These are phyloP conservation scores for Drosophila percnosoma DNA, from an alignment of 2,888 invertebrate species.

Conservation along the genomic window DNA sequence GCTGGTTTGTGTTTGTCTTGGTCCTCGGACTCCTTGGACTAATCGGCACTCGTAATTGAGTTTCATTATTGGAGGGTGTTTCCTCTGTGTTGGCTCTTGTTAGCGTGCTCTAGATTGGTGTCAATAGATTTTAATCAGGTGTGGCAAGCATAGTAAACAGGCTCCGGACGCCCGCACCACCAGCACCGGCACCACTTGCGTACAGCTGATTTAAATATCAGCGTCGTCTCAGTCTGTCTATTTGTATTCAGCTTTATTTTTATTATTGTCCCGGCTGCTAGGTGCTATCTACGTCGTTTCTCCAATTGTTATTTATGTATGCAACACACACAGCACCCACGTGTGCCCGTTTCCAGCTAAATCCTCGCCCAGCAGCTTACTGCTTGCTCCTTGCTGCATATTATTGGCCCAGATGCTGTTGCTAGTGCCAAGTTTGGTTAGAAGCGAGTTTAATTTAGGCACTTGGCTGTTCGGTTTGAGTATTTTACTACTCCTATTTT, in stretches of 20 bases:
- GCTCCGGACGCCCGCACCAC: conserved; percentile 11
- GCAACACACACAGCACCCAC: conserved; percentile 55
- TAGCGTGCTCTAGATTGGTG: conserved; percentile 61
- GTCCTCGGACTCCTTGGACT: conserved; percentile 5
- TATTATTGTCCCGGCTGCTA: conserved; percentile 36
- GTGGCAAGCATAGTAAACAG: conserved; percentile 75
- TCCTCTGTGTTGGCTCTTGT: conserved; percentile 35
- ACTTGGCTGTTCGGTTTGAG: conserved; percentile 28
- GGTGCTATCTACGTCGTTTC: conserved; percentile 27
- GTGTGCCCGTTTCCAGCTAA: conserved; percentile 26
- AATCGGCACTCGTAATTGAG: conserved; percentile 64
- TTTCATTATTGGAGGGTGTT: conserved; percentile 57
- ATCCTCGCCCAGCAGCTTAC: not conserved
- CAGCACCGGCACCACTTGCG: conserved; percentile 6
- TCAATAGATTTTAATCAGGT: conserved; percentile 81
- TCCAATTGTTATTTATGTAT: conserved; percentile 71
- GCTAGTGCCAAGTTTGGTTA: conserved; percentile 30
- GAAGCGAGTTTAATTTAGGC: conserved; percentile 34
- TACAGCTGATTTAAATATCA: conserved; percentile 63
- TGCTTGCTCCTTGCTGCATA: conserved; percentile 6
- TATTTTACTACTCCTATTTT: conserved; percentile 36
- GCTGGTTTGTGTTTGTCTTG: conserved; percentile 70
- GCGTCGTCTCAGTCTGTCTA: conserved; percentile 40
- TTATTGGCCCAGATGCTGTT: conserved; percentile 5
- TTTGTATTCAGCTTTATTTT: conserved; percentile 50